Percentiles rank a stretch among this genome's conserved stretches.
phyloP scores from a whole-genome alignment of 2,888 invertebrate species.

The Lottia scabra region DNA sequence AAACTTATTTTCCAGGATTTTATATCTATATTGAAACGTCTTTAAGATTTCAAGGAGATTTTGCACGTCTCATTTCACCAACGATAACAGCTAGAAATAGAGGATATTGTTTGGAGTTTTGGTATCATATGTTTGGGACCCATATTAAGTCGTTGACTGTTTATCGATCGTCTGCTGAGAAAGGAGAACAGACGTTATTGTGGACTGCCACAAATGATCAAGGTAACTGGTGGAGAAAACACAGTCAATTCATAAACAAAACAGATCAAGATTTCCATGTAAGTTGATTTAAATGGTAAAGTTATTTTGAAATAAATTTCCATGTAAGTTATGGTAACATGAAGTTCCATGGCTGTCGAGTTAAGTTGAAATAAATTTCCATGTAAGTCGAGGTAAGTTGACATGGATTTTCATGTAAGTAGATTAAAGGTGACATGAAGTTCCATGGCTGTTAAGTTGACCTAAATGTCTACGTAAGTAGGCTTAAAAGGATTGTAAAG shows the following conservation, averaged over 20 bases:
- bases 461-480: no score
- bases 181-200: slow-evolving; percentile 15
- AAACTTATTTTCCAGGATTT: slow-evolving; percentile 24
- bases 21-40: slow-evolving; percentile 30
- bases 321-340: no score
- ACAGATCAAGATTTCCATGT: slow-evolving; percentile 27
- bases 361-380: no score
- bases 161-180: slow-evolving; percentile 11
- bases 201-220: slow-evolving; percentile 28
- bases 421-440: no score
- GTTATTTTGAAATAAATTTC: no score
- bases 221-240: slow-evolving; percentile 31
- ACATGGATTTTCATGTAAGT: no score
- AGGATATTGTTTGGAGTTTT: slow-evolving; percentile 45
- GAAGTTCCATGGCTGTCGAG: no score
- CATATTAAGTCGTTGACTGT: slow-evolving; percentile 28
- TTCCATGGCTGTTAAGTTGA: no score
- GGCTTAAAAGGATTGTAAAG: no score
- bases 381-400: no score
- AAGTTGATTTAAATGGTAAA: background rate
- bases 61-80: slow-evolving; percentile 39
- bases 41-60: slow-evolving; percentile 2
- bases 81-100: slow-evolving; percentile 21
- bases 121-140: slow-evolving; percentile 49
- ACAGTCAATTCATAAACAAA: slow-evolving; percentile 15